Conservation (phyloP, 2,888 invertebrate genomes). For the Capitulum mitella region DNA sequence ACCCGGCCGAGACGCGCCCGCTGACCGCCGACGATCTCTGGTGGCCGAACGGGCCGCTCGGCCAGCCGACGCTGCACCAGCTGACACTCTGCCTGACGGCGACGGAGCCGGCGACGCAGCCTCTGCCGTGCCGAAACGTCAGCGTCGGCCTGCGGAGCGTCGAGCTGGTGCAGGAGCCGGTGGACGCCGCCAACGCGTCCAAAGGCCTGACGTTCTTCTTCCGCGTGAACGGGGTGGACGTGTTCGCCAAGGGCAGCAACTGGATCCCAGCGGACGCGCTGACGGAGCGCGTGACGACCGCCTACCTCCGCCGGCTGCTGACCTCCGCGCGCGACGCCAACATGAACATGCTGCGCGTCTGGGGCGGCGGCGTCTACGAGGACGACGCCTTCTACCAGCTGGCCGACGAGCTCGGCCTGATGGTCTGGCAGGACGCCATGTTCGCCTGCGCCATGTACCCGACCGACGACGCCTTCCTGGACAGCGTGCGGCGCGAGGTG, state of each 20-base stretch:
- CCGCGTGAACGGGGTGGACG: constrained; percentile 69
- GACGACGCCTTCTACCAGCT: constrained; percentile 74
- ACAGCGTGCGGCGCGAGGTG: constrained; percentile 66
- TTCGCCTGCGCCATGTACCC: constrained; percentile 96
- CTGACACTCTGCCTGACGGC: constrained; percentile 43
- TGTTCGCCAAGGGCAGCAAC: constrained; percentile 94
- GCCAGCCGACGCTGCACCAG: constrained; percentile 62
- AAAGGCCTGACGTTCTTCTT: constrained; percentile 74
- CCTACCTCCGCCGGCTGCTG: constrained; percentile 55
- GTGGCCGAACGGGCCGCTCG: constrained; percentile 94
- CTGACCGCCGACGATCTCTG: constrained; percentile 55
- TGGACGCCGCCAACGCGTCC: constrained; percentile 39
- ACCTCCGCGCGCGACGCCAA: constrained; percentile 63
- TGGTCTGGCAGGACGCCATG: constrained; percentile 97
- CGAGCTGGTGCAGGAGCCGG: constrained; percentile 66
- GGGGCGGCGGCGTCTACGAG: constrained; percentile 98
- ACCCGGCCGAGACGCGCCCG: not conserved
- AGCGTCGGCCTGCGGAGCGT: constrained; percentile 74
- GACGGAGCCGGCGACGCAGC: not conserved
- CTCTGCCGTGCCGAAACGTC: not conserved
- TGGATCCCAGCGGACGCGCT: constrained; percentile 83
- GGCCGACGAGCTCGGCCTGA: constrained; percentile 79
- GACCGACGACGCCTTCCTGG: constrained; percentile 59
- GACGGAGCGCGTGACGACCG: constrained; percentile 60
- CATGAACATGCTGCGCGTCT: constrained; percentile 91